Base-by-base conservation (phyloP, 2,113 vertebrate species). In the Aegotheles bennettii region DNA sequence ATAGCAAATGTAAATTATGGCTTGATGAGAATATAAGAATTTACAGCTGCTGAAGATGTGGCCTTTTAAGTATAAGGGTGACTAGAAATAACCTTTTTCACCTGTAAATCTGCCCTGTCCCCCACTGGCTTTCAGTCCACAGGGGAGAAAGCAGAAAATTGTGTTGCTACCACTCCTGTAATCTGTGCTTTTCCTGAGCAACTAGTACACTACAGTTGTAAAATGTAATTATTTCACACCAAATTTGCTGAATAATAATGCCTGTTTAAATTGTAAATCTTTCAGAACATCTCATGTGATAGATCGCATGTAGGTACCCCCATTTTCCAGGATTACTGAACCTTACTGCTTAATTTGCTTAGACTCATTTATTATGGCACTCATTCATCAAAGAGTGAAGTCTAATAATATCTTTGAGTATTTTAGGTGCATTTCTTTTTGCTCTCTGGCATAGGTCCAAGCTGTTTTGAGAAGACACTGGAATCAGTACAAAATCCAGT, bases 401-500 rank as follows among this genome's bases (percentile, higher is more conserved):
- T 15, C 8, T 31, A 23, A 0, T 1, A 9, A 5, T n/a, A 48
- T 3, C 23, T 67, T 33, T 45, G 7, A 1, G n/a, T 12, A 38
- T 17, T 43, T 91, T 0, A 89, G 5, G 4, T 17, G 14, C 8
- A 0, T 35, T 54, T 63, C 25, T 84, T 35, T 56, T 73, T 65
- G 19, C 87, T 43, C 67, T 12, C 42, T 73, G 60, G 65, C 38
- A 3, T 33, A 99, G 99, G 99, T 99, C 63, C 99, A 99, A 95
- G 98, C 98, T 2, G 98, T 99, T 84, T 86, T 99, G 94, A 97
- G 98, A 93, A 97, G 99, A 67, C 98, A 99, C 94, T 99, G 99
- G 99, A 99, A 99, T 90, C 99, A 99, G 97, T 99, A 99, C 88
- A 97, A 98, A 48, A 98, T 99, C 78, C 99, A 99, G 91, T 99